These are phyloP conservation scores for Sycophila sp. DNA, from an alignment of 1,140 invertebrate species.

Conservation along the genomic window DNA sequence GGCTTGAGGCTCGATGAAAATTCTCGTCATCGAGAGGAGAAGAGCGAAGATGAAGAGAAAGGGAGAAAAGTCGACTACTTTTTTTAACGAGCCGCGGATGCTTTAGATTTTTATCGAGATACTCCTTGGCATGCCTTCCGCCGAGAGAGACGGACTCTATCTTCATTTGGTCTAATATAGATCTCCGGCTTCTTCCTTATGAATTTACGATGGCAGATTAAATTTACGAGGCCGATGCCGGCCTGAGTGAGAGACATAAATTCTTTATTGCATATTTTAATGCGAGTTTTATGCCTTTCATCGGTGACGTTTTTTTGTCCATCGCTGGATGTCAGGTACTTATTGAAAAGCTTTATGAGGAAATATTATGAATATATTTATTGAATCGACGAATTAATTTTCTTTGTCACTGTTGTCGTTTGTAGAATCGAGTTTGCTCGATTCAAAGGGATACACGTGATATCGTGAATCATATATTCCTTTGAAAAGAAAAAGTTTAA, in stretches of 20 bases:
- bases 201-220: conserved; percentile 18
- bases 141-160: no score
- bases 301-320: background rate
- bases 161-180: conserved; percentile 16
- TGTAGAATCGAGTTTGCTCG: no score
- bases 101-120: conserved; percentile 7
- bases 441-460: no score
- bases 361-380: background rate
- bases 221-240: conserved; percentile 16
- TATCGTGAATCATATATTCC: background rate
- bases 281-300: background rate
- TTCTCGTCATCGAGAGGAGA: conserved; percentile 37
- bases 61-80: no score
- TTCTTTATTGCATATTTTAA: background rate
- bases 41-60: no score
- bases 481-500: background rate
- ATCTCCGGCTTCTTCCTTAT: background rate
- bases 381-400: no score
- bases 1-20: no score
- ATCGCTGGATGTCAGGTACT: background rate
- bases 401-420: no score
- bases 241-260: background rate
- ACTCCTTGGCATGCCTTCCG: background rate
- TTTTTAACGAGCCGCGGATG: conserved; percentile 5
- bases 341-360: background rate